phyloP scores from a whole-genome alignment of 2,888 invertebrate species.

The Beris chalybata region DNA sequence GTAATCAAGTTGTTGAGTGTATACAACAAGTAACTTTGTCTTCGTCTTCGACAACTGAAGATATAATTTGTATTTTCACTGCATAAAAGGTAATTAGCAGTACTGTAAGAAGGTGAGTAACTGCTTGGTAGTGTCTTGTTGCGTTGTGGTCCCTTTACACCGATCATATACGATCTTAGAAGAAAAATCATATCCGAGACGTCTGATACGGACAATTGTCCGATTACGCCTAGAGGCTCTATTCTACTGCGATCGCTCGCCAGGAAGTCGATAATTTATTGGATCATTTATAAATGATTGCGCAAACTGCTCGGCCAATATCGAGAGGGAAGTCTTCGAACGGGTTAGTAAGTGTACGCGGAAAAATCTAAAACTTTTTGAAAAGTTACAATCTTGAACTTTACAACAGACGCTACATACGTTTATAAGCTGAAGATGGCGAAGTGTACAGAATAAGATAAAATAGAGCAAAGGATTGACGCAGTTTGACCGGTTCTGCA shows the following conservation, averaged over 20 bases:
- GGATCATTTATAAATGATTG: slow-evolving; percentile 35
- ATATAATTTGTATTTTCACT: background rate
- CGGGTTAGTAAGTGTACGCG: background rate
- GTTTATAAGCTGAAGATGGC: background rate
- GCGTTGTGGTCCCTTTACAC: background rate
- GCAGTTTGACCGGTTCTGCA: slow-evolving; percentile 33
- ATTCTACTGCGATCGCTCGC: slow-evolving; percentile 18
- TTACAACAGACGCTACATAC: no score
- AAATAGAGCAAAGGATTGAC: background rate
- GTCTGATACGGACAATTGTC: slow-evolving; percentile 19
- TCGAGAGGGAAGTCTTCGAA: background rate
- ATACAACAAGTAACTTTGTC: background rate
- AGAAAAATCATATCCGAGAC: slow-evolving; percentile 3
- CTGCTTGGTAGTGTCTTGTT: background rate
- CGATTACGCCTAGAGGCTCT: slow-evolving; percentile 23
- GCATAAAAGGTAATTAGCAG: slow-evolving; percentile 2
- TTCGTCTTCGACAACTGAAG: background rate
- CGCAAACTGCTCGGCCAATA: background rate
- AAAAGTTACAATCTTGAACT: no score
- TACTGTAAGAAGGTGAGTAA: background rate
- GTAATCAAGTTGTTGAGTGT: slow-evolving; percentile 14
- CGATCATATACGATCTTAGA: background rate
- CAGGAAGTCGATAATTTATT: slow-evolving; percentile 36
- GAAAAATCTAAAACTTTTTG: no score
- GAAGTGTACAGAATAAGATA: slow-evolving; percentile 5